A percentile compares a stretch with the other conserved stretches of the same genome.
Conservation (phyloP, 2,113 vertebrate genomes). For the human region GRCh38 chr3:151639001-151639500, state of each 20-base stretch:
- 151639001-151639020: not conserved
- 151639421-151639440: not conserved
- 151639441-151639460: not conserved
- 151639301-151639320: no score
- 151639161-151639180: not conserved
- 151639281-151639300: accelerated
- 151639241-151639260: not conserved
- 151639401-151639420: not conserved
- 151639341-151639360: accelerated
- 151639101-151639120: not conserved
- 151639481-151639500: not conserved
- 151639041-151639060: not conserved
- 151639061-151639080: not conserved
- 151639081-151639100: not conserved
- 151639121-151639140: not conserved
- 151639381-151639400: not conserved
- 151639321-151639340: not conserved
- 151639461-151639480: not conserved
- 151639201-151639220: not conserved
- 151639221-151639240: not conserved
- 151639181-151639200: not conserved
- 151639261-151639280: not conserved
- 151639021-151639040: not conserved
- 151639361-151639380: not conserved
- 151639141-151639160: not conserved